phyloP scores from a whole-genome alignment of 2,113 vertebrate species.

The Eretmochelys imbricata region DNA sequence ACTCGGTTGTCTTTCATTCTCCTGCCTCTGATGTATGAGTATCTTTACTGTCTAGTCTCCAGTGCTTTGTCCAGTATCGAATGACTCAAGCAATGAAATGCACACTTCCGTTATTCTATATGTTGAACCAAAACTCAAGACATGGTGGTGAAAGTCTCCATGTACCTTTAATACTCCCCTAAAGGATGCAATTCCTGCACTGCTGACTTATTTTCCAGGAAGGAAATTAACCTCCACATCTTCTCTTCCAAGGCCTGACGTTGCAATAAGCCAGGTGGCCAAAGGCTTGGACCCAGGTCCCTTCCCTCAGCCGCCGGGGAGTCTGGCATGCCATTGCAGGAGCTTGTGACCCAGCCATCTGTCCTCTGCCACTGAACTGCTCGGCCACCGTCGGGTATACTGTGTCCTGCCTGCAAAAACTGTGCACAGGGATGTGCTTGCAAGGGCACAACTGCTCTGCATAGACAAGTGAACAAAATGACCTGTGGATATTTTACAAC shows the following conservation, averaged over 20 bases:
- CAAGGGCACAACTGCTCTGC: neutral
- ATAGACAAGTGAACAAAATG: neutral
- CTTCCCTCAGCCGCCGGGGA: neutral
- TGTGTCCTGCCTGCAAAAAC: neutral
- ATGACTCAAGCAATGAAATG: neutral
- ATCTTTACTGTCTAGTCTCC: neutral
- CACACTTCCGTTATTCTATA: neutral
- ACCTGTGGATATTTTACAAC: neutral
- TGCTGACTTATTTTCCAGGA: neutral
- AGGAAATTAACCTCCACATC: neutral
- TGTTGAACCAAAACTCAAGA: accelerated
- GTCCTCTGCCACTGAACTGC: neutral
- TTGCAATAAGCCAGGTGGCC: neutral
- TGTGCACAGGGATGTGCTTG: neutral
- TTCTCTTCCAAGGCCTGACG: neutral
- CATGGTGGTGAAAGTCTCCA: neutral
- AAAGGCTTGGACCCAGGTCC: neutral
- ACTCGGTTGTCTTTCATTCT: neutral
- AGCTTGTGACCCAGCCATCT: neutral
- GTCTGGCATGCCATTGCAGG: neutral
- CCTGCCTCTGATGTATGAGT: neutral
- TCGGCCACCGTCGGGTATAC: neutral
- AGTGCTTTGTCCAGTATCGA: neutral
- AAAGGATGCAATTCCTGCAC: neutral
- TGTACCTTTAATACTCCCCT: neutral